Evolutionary conservation across 2,888 invertebrate genomes (phyloP).

Genomic region (Pelosia muscerda): DNA sequence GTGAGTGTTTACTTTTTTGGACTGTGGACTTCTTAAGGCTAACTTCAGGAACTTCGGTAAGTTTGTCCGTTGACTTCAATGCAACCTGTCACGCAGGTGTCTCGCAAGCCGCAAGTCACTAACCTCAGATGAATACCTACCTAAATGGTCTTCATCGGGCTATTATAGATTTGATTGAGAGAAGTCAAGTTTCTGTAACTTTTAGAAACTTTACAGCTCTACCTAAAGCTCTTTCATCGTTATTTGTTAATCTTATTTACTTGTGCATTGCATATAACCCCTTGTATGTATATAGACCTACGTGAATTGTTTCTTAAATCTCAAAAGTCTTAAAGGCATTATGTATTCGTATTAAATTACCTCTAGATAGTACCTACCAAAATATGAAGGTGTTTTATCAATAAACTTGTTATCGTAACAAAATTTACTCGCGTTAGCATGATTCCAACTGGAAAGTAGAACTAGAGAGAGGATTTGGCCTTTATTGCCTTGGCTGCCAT

Average conservation of each 20-base stretch:
- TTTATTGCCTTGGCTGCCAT: not conserved
- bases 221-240: not conserved
- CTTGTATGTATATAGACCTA: too few relatives aligned
- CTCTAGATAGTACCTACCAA: too few relatives aligned
- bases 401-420: not conserved
- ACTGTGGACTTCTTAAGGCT: conserved; percentile 51
- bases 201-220: conserved; percentile 10
- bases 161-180: conserved; percentile 1
- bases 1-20: conserved; percentile 56
- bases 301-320: too few relatives aligned
- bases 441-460: conserved; percentile 1
- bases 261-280: too few relatives aligned
- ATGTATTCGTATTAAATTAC: too few relatives aligned
- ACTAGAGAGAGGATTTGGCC: not conserved
- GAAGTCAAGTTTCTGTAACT: not conserved
- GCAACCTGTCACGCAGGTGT: conserved; percentile 86
- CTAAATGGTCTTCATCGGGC: conserved; percentile 48
- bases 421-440: not conserved
- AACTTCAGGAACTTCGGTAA: conserved; percentile 67
- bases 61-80: conserved; percentile 69
- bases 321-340: too few relatives aligned
- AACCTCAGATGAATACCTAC: conserved; percentile 72
- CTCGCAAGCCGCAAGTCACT: conserved; percentile 79
- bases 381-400: not conserved
- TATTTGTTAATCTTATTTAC: not conserved